Evolutionary conservation across 2,113 vertebrate species (phyloP), one percentile per base, ranked within the genome.

Genomic region (Pogona vitticeps): DNA sequence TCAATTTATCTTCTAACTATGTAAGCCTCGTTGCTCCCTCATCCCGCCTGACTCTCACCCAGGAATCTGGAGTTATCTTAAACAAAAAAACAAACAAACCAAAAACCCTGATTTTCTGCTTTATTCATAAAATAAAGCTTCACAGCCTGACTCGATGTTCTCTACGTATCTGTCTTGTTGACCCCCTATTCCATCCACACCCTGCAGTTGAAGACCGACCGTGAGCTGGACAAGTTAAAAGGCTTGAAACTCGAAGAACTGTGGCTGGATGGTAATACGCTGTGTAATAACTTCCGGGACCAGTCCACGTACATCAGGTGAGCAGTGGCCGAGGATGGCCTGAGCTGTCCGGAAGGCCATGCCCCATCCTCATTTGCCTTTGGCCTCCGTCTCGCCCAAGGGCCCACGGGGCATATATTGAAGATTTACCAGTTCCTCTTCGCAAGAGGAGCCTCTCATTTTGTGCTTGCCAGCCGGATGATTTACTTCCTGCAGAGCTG

Each of bases 291-390:
- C 86, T 98, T 98, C 90, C 97, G 95, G 89, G 98, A 98, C 93
- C 97, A 98, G 90, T 93, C 96, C 31, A 92, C 94, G 23, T 99
- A 98, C 71, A 97, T 98, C 94, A 98, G 98, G 98, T 99, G 94
- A 97, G 98, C 93, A 76, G 42, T 73, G 73, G 91, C 68, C 80
- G 81, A 63, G 76, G 46, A 56, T 59, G 1, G 9, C n/a, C 46
- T 28, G 14, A 6, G 17, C 33, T 38, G 28, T 0, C 65, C 28
- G 21, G 65, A 38, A 33, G 31, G 52, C 36, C 71, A 40, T 14
- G 26, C 31, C 80, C 26, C 59, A 90, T 81, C 89, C 76, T 85
- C 91, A 85, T 84, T 40, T 65, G 92, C 90, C 89, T 92, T 82
- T 92, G 91, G 61, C 86, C 20, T 10, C 38, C 0, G 9, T 38